These are phyloP conservation scores for Pluvianellus socialis DNA, from an alignment of 2,113 vertebrate species.

Conservation along the genomic window DNA sequence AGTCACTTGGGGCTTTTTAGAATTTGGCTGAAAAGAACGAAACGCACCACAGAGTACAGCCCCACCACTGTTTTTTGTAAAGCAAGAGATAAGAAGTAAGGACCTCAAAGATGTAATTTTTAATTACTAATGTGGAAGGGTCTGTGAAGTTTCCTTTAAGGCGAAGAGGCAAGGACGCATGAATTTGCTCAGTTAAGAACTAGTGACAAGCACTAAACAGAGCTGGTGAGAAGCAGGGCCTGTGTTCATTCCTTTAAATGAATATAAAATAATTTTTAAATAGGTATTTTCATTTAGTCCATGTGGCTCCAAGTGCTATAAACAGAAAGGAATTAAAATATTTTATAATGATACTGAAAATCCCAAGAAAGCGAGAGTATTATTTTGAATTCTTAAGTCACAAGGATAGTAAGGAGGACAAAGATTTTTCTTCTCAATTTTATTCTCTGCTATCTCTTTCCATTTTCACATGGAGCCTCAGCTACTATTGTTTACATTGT, in stretches of 20 bases:
- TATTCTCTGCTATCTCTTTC: not conserved
- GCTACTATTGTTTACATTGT: not conserved
- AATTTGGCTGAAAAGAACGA: not conserved
- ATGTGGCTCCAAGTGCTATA: not conserved
- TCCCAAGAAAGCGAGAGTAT: not conserved
- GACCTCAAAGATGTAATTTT: not conserved
- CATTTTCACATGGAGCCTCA: not conserved
- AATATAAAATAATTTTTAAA: not conserved
- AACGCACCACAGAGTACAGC: not conserved
- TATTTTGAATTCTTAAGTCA: not conserved
- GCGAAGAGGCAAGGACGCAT: not conserved
- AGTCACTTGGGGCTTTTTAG: not conserved
- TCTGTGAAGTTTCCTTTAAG: not conserved
- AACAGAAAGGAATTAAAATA: not conserved
- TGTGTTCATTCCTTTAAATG: not conserved
- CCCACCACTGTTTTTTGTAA: not conserved
- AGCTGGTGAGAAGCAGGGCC: not conserved
- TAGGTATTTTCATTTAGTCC: not conserved
- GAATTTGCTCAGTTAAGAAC: not conserved
- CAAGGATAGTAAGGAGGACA: not conserved
- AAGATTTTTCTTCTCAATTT: not conserved
- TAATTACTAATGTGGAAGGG: not conserved
- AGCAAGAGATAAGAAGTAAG: not conserved
- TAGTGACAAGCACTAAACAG: not conserved
- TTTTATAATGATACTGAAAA: not conserved